Base-by-base conservation (phyloP, 2,113 vertebrate species). In the Cettia cetti region DNA sequence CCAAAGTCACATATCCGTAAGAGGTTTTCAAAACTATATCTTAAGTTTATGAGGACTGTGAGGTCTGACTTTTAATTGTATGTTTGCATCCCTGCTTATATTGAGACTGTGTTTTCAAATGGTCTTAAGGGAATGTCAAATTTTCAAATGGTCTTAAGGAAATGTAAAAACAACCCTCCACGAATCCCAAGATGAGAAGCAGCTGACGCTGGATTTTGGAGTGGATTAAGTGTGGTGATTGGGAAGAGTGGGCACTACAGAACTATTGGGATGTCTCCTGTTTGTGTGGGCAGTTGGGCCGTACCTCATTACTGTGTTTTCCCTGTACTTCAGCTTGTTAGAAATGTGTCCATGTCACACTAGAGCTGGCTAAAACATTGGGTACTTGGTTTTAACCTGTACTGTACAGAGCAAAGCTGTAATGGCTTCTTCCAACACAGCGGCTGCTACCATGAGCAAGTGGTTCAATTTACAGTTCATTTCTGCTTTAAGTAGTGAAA, bases 41-140 rank as follows among this genome's bases (percentile, higher is more conserved):
- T 90, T 88, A 72, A 56, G 50, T 40, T 84, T 74, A 13, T 54
- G 57, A 92, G 53, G 23, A 72, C 42, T 92, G 3, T 47, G 70
- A 93, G 44, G 11, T 86, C 45, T 84, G 65, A 54, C 45, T 94
- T 91, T 9, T 22, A 18, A 26, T 74, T 86, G 26, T 60, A 45
- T 71, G 40, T 86, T 94, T 96, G 72, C 53, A 89, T 77, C 57
- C 27, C 49, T 89, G 44, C 63, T 93, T 93, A 7, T 82, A 30
- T 28, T 17, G 14, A 82, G 39, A 64, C 72, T 90, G 50, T 71
- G 7, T 92, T 94, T 96, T 95, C 85, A 88, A 92, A 82, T 81
- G 8, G 2, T 66, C 52, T 39, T 74, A 57, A 59, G 30, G 53
- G 33, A 56, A 33, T 33, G 53, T 56, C 13, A 56, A 11, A 7